Evolutionary conservation across 1,140 invertebrate species (phyloP).

Genomic region (Drosophila santomea): DNA sequence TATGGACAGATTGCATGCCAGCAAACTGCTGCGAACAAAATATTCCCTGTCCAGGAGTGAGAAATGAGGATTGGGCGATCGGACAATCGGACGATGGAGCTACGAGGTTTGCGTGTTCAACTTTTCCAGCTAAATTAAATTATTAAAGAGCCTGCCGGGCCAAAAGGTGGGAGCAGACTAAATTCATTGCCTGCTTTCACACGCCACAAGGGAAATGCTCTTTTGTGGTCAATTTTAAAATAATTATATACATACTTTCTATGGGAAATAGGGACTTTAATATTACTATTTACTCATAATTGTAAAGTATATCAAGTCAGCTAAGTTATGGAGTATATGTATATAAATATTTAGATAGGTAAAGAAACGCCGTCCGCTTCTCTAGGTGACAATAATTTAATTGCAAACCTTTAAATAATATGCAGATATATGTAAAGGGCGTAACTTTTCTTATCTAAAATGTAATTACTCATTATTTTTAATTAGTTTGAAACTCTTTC

Average conservation of each 20-base stretch:
- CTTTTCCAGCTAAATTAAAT: constrained; percentile 65
- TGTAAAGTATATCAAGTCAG: too few relatives aligned
- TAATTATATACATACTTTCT: neutral
- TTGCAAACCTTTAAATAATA: too few relatives aligned
- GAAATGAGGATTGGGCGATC: constrained; percentile 33
- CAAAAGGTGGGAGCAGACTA: constrained; percentile 1
- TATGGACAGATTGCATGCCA: constrained; percentile 66
- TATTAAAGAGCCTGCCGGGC: constrained; percentile 60
- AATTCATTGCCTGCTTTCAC: neutral
- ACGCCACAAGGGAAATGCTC: constrained; percentile 29
- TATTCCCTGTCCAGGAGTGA: constrained; percentile 20
- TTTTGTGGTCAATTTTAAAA: neutral
- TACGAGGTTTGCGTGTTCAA: constrained; percentile 50
- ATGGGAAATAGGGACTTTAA: too few relatives aligned
- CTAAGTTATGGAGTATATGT: too few relatives aligned
- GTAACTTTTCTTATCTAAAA: neutral
- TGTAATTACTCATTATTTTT: neutral
- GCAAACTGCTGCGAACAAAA: constrained; percentile 23
- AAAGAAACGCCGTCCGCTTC: too few relatives aligned
- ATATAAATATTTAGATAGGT: too few relatives aligned
- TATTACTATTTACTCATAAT: too few relatives aligned
- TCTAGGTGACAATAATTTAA: too few relatives aligned
- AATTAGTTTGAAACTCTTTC: neutral
- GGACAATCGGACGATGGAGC: constrained; percentile 1
- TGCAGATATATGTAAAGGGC: neutral